phyloP scores from a whole-genome alignment of 2,888 invertebrate species.

The Arctia plantaginis region DNA sequence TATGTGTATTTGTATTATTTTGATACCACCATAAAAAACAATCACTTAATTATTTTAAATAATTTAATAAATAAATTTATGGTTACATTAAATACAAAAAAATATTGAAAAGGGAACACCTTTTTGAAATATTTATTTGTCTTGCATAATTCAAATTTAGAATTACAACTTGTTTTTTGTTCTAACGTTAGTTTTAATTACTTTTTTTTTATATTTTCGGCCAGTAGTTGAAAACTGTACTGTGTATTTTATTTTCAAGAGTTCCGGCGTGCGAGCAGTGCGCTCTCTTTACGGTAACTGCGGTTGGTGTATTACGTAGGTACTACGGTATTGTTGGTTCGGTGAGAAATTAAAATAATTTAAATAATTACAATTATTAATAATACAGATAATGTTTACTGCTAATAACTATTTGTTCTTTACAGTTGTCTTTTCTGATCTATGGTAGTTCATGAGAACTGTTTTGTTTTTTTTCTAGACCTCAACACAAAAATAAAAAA shows the following conservation, averaged over 20 bases:
- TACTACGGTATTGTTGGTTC: conserved; percentile 7
- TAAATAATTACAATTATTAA: neutral
- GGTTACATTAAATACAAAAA: neutral
- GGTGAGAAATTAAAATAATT: neutral
- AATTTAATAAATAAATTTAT: neutral
- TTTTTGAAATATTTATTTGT: neutral
- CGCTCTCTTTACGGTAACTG: conserved; percentile 18
- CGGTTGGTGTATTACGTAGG: neutral
- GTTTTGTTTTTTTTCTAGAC: neutral
- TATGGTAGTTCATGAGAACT: too few species aligned
- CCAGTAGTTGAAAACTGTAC: neutral
- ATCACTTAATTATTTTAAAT: neutral
- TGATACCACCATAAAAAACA: conserved; percentile 1
- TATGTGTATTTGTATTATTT: conserved; percentile 1
- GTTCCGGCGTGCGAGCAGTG: conserved; percentile 7
- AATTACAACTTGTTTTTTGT: neutral
- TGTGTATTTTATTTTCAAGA: neutral
- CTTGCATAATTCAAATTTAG: neutral
- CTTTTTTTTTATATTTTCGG: neutral
- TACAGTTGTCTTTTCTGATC: neutral
- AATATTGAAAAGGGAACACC: neutral
- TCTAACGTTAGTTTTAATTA: neutral
- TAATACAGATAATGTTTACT: neutral
- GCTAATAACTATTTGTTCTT: neutral
- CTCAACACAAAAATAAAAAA: too few species aligned